Evolutionary conservation across 2,797 vertebrate species (phyloP).

Genomic region (Phataginus tricuspis): DNA sequence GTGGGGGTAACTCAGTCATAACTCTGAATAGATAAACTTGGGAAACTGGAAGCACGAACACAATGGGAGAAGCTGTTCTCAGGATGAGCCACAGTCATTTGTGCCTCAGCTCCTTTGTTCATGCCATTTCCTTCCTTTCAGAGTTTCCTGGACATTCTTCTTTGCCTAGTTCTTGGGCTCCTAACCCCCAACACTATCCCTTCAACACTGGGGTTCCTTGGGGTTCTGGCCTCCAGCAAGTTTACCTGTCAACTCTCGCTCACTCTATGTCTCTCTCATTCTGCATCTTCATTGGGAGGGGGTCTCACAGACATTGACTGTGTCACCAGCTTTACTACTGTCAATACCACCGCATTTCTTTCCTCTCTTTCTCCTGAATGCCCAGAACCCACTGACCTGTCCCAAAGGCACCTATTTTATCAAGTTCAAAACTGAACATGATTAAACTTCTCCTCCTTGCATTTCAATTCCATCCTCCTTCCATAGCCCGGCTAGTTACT

Average conservation of each 20-base stretch:
- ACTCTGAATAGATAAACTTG: constrained; percentile 1
- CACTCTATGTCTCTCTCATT: neutral
- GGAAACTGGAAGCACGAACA: neutral
- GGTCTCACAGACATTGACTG: neutral
- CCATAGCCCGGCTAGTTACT: neutral
- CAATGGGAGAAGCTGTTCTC: neutral
- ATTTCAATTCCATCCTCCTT: neutral
- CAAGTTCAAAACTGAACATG: neutral
- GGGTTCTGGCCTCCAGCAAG: neutral
- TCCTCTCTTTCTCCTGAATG: neutral
- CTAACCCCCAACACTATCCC: neutral
- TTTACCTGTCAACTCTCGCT: neutral
- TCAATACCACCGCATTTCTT: neutral
- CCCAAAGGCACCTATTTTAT: neutral
- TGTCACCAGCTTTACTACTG: neutral
- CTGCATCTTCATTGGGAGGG: neutral
- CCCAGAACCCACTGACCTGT: neutral
- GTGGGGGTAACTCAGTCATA: neutral
- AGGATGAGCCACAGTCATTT: neutral
- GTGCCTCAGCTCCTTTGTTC: neutral
- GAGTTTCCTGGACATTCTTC: neutral
- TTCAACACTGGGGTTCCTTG: neutral
- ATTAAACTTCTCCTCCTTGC: neutral
- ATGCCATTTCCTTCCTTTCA: neutral
- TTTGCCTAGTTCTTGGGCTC: neutral